A percentile compares a stretch with the other conserved stretches of the same genome.
phyloP scores from a whole-genome alignment of 2,888 invertebrate species.

The Chrysolina americana region DNA sequence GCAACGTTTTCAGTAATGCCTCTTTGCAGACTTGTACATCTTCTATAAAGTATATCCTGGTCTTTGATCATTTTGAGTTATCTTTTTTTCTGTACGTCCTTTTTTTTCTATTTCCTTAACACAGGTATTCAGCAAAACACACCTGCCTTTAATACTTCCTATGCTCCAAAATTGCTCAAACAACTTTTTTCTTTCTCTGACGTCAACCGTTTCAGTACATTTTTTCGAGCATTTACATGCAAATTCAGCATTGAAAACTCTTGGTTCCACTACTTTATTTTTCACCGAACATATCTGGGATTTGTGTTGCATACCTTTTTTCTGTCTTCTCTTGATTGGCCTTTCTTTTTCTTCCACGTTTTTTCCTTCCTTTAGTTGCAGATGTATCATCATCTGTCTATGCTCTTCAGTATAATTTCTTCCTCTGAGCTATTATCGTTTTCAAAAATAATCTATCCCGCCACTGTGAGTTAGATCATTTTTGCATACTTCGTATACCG shows the following conservation, averaged over 20 bases:
- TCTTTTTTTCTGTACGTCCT: constrained; percentile 15
- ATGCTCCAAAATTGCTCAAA: no score
- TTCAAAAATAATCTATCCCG: no score
- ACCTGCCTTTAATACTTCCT: no score
- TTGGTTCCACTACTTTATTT: constrained; percentile 24
- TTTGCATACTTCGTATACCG: no score
- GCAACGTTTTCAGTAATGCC: background rate
- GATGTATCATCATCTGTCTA: background rate
- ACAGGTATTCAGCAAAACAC: constrained; percentile 17
- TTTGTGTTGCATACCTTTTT: constrained; percentile 1
- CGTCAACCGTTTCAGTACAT: no score
- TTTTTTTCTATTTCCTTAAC: constrained; percentile 20
- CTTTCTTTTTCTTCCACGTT: constrained; percentile 11
- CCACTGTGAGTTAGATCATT: no score
- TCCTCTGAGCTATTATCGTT: constrained; percentile 7
- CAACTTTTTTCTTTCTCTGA: no score
- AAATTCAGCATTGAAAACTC: constrained; percentile 11
- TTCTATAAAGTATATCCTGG: no score
- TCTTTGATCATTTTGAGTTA: constrained; percentile 11
- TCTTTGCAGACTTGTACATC: no score
- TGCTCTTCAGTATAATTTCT: background rate
- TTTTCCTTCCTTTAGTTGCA: constrained; percentile 18
- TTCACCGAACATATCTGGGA: background rate
- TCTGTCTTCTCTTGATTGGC: constrained; percentile 19
- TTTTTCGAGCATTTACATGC: no score